Evolutionary conservation across 2,797 vertebrate genomes (phyloP).

Genomic region (Melanotaenia pygmaea): DNA sequence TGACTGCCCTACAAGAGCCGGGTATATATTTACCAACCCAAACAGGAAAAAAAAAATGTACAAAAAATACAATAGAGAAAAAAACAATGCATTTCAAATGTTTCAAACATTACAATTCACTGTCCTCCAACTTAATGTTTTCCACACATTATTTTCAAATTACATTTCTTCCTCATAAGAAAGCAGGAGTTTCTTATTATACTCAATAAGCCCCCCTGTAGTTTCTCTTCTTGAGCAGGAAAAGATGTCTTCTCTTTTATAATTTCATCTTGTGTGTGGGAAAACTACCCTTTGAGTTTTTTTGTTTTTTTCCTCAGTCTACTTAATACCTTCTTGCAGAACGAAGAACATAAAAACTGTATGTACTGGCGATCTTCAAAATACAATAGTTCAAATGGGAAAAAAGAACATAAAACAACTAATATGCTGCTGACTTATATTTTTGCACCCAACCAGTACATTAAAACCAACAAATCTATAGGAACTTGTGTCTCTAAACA

Average conservation of each 20-base stretch:
- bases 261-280: not conserved
- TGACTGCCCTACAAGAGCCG: constrained; percentile 39
- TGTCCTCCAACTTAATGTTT: constrained; percentile 25
- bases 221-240: constrained; percentile 26
- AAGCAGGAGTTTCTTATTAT: not conserved
- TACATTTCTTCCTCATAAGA: constrained; percentile 22
- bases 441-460: not conserved
- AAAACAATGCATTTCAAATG: constrained; percentile 31
- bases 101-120: constrained; percentile 36
- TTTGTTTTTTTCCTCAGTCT: not conserved
- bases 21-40: constrained; percentile 28
- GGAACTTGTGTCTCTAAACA: not conserved
- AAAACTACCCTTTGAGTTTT: constrained; percentile 9
- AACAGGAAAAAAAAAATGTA: constrained; percentile 38
- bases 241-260: constrained; percentile 6
- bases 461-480: not conserved
- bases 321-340: constrained; percentile 10
- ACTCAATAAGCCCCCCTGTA: constrained; percentile 20
- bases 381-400: constrained; percentile 1
- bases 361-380: constrained; percentile 8
- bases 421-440: not conserved
- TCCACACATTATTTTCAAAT: constrained; percentile 4
- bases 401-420: not conserved
- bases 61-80: constrained; percentile 1
- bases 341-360: not conserved